A percentile compares a stretch with the other conserved stretches of the same genome.
Conservation (phyloP, 2,113 vertebrate genomes). For the Pygathrix nemaeus region DNA sequence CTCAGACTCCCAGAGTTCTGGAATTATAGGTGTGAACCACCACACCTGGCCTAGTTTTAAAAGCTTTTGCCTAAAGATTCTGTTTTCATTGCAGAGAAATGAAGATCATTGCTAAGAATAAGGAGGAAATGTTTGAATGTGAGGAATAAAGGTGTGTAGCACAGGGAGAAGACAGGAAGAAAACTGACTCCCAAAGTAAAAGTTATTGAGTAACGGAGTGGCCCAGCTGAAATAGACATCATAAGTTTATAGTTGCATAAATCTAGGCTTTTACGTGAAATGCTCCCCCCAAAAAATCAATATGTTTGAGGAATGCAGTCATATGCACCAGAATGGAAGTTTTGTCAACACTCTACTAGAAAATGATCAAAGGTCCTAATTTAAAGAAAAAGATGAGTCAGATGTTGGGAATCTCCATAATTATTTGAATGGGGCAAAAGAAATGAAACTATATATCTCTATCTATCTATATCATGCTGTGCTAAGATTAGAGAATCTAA, state of each 20-base stretch:
- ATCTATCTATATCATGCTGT: not conserved
- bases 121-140: not conserved
- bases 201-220: rapidly evolving
- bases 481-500: not conserved
- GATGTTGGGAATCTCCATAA: not conserved
- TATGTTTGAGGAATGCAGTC: not conserved
- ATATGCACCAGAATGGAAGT: not conserved
- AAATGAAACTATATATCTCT: not conserved
- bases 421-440: not conserved
- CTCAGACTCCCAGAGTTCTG: too few relatives aligned
- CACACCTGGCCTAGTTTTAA: too few relatives aligned
- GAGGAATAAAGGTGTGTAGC: not conserved
- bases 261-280: not conserved
- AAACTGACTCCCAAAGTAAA: not conserved
- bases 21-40: too few relatives aligned
- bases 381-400: not conserved
- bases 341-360: not conserved
- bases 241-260: not conserved
- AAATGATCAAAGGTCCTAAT: not conserved
- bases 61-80: not conserved
- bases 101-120: not conserved
- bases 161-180: rapidly evolving
- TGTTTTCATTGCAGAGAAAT: not conserved
- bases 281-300: not conserved
- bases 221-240: not conserved